phyloP scores from a whole-genome alignment of 53 echinoderm and acorn worm species.

The Actinopyga echinites region DNA sequence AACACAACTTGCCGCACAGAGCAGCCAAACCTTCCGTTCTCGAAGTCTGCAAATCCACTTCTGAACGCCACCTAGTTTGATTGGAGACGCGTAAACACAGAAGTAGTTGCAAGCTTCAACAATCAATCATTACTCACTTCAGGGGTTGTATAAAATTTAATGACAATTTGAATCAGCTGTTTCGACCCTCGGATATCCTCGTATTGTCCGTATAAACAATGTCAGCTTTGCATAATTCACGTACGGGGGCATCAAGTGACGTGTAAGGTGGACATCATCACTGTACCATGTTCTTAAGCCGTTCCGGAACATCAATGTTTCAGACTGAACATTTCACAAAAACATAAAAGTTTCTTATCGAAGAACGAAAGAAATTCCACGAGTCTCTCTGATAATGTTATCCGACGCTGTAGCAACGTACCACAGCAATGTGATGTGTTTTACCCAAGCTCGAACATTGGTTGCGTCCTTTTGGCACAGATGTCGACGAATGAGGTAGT shows the following conservation, averaged over 20 bases:
- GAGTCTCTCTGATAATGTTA: constrained; percentile 6
- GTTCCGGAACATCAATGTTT: constrained; percentile 32
- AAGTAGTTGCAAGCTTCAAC: constrained; percentile 88
- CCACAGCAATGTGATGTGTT: not conserved
- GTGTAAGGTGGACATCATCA: constrained; percentile 18
- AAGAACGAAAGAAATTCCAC: not conserved
- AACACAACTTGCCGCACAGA: constrained; percentile 38
- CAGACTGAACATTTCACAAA: constrained; percentile 18
- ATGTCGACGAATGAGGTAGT: not conserved
- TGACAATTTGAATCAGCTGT: constrained; percentile 96
- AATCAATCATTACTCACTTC: constrained; percentile 99
- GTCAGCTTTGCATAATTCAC: constrained; percentile 46
- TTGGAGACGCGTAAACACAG: constrained; percentile 96
- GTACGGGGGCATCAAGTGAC: constrained; percentile 32
- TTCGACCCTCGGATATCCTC: constrained; percentile 63
- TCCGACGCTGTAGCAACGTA: constrained; percentile 5
- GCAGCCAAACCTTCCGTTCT: constrained; percentile 49
- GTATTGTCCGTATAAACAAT: constrained; percentile 54
- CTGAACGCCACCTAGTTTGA: constrained; percentile 65
- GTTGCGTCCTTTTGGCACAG: not conserved
- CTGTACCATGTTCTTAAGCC: constrained; percentile 12
- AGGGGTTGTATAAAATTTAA: constrained; percentile 99
- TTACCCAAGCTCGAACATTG: not conserved
- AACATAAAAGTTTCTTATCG: not conserved
- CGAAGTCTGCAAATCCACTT: constrained; percentile 51